These are phyloP conservation scores for Serranochromis macrocephalus DNA, from an alignment of 2,113 vertebrate species.

Conservation along the genomic window DNA sequence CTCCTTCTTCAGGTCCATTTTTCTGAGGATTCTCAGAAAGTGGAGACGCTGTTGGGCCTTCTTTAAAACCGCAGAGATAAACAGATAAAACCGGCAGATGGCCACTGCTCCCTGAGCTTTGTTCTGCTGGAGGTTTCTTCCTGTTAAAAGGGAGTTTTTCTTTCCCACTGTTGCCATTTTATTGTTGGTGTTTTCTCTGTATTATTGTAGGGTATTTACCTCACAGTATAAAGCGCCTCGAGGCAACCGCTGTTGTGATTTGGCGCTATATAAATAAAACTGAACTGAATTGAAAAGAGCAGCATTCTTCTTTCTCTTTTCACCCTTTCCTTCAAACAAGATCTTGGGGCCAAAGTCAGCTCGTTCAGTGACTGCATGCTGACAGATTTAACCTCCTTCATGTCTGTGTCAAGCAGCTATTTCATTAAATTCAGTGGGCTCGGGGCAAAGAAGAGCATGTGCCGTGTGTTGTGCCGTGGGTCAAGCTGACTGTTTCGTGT, in stretches of 20 bases:
- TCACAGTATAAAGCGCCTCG: fast-evolving
- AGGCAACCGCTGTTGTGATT: neutral
- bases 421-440: constrained; percentile 32
- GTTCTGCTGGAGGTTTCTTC: neutral
- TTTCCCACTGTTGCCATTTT: neutral
- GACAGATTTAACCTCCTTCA: constrained; percentile 32
- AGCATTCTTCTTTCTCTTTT: neutral
- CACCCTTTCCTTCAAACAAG: neutral
- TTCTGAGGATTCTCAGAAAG: too few species aligned
- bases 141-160: neutral
- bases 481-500: constrained; percentile 20
- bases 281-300: neutral
- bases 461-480: constrained; percentile 21
- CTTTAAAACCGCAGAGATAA: neutral
- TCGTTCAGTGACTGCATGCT: neutral
- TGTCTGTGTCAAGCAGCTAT: constrained; percentile 39
- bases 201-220: neutral
- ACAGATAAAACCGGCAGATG: neutral
- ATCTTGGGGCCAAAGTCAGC: neutral
- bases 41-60: too few species aligned
- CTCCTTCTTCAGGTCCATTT: too few species aligned
- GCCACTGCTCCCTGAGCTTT: neutral
- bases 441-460: neutral
- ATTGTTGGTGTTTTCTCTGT: neutral
- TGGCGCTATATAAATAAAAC: neutral